Percentiles rank a stretch among this genome's conserved stretches.
These are phyloP conservation scores for Noctilio leporinus DNA, from an alignment of 2,113 vertebrate genomes.

Conservation along the genomic window DNA sequence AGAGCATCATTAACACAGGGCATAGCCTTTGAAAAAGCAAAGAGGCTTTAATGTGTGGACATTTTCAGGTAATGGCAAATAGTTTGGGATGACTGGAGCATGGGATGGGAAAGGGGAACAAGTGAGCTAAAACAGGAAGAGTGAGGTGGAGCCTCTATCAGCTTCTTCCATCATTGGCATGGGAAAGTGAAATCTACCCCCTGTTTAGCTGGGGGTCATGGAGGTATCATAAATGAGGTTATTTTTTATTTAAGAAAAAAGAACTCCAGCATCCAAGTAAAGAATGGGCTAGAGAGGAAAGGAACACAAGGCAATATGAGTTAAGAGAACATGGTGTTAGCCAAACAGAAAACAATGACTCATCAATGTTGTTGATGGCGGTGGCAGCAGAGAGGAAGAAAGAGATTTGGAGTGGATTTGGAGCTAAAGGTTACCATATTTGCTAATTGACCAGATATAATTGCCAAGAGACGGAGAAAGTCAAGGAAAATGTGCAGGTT, in stretches of 20 bases:
- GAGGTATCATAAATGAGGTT: background rate
- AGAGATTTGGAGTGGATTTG: background rate
- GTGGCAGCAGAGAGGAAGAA: background rate
- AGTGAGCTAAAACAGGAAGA: background rate
- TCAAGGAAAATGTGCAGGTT: background rate
- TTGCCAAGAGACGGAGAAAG: background rate
- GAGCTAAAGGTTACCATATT: background rate
- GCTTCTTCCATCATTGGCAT: background rate
- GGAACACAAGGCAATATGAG: background rate
- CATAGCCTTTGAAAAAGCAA: background rate
- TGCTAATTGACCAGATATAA: background rate
- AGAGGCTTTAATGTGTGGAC: background rate
- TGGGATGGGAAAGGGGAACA: background rate
- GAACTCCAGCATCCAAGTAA: background rate
- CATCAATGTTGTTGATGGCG: too few relatives aligned
- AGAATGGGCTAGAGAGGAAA: background rate
- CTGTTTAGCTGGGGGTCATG: background rate
- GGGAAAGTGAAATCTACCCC: background rate
- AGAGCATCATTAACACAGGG: background rate
- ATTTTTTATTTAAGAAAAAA: background rate
- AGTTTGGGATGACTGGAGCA: background rate
- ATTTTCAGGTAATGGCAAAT: background rate
- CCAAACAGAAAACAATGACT: background rate
- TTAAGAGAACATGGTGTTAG: accelerated
- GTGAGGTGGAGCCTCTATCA: background rate